Evolutionary conservation across 2,797 vertebrate genomes (phyloP), one percentile per base, ranked within the genome.

Genomic region (Rhinogobio ventralis): DNA sequence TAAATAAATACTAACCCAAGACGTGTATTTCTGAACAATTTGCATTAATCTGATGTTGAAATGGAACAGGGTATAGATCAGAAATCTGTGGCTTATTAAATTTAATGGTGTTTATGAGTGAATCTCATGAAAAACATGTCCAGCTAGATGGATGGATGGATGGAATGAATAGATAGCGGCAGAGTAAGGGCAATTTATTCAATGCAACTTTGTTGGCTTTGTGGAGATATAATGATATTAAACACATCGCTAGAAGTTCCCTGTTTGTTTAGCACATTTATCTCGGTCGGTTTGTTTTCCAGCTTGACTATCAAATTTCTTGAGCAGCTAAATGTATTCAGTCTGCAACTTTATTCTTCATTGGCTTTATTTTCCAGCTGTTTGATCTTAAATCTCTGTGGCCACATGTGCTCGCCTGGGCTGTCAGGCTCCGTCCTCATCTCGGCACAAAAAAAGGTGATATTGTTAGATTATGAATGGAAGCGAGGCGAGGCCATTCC

Each of bases 381-480:
- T 80, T 75, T 87, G 42, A 74, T 83, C 28, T 30, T n/a, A 45
- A 79, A 46, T 30, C 20, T 73, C 20, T 45, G 28, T 10, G 25
- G n/a, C 66, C 25, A 1, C 2, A 6, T 76, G 49, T 3, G 68
- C n/a, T 82, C 80, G 46, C 2, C 53, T 19, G n/a, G 49, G 39
- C 60, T 68, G 62, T 67, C 85, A 74, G 62, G 51, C 53, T 80
- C 71, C 28, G 45, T 79, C 71, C 51, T 17, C 62, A 11, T 51
- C 64, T 23, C 39, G 2, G 53, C 42, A 76, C 62, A 67, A 36
- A 80, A 69, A 83, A 55, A 39, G 46, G 60, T 51, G 68, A 67
- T 82, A 64, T 68, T 68, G 53, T 84, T 46, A 62, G 60, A 76
- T 33, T 78, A 23, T 14, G 75, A 80, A 88, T 82, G 74, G 71